phyloP scores from a whole-genome alignment of 2,113 vertebrate species.

The Patagioenas fasciata region DNA sequence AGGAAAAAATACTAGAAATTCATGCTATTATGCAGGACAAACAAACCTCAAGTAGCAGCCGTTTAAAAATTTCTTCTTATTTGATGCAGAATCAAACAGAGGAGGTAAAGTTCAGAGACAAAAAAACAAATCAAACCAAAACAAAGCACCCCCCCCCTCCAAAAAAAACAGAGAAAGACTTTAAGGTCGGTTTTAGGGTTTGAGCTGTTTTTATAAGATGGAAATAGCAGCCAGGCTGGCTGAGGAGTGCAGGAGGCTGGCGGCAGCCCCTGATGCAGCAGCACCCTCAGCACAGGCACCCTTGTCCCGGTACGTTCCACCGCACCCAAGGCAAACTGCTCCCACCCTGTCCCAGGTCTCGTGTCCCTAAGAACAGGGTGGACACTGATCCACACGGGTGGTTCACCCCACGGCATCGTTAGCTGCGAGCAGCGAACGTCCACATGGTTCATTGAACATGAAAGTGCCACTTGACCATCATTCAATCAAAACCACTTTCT shows the following conservation, averaged over 20 bases:
- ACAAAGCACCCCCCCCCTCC: not conserved
- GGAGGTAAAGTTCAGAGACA: not conserved
- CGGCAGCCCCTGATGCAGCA: rapidly evolving
- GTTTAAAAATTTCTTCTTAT: not conserved
- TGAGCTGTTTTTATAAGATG: not conserved
- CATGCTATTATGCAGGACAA: conserved; percentile 20
- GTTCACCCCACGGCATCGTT: rapidly evolving
- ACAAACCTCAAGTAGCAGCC: not conserved
- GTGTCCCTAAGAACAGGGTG: not conserved
- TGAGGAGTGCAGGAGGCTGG: not conserved
- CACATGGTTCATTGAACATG: not conserved
- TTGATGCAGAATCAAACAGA: not conserved
- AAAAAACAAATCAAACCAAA: not conserved
- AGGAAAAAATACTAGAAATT: not conserved
- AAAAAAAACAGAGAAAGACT: not conserved
- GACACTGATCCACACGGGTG: rapidly evolving
- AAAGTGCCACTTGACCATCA: rapidly evolving
- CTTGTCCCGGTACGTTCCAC: rapidly evolving
- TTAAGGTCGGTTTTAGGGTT: not conserved
- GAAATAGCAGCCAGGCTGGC: not conserved
- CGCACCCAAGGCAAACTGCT: not conserved
- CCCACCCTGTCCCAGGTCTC: not conserved
- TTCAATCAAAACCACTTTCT: not conserved
- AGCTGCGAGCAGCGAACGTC: not conserved
- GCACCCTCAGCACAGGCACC: not conserved